Base-by-base conservation (phyloP, 2,797 vertebrate species). In the Enteromius unitaeniatus region DNA sequence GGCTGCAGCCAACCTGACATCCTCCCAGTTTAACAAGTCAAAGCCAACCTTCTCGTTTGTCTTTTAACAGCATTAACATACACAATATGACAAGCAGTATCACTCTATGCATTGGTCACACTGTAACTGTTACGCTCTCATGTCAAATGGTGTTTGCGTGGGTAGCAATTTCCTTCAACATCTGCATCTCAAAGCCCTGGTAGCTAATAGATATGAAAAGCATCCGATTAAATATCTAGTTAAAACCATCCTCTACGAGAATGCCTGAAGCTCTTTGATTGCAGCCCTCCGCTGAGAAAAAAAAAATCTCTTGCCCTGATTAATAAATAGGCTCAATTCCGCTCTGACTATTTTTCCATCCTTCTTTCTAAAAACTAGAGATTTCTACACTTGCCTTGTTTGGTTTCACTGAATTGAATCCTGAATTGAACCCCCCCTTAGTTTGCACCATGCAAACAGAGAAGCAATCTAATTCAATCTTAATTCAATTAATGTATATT, bases 1-100 rank as follows among this genome's bases (percentile, higher is more conserved):
- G 26, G 74, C 65, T 76, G 60, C 14, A 49, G 47, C 75, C 74
- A 79, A 73, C 73, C 78, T 53, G 74, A 45, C 69, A 79, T 82
- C 64, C 84, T 86, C 68, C 13, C 47, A 76, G 75, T 82, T 80
- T 86, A 89, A 65, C 26, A 7, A 82, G 40, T 65, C 72, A 81
- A 76, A 74, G 65, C 49, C 84, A 80, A 17, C n/a, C 5, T 64
- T 47, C 53, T 58, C 40, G 37, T 58, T 72, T 15, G 34, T 68
- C 17, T 49, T 73, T 34, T 49, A 53, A 74, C 1, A 4, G 28
- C 11, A 74, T 26, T 34, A 15, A 76, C 40, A 76, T 31, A 40
- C 11, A 45, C 37, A 64, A 64, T 13, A 47, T 78, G 37, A 21
- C 10, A 5, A 64, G 58, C 75, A 62, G 75, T 47, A 64, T 31